These are phyloP conservation scores for Platichthys stellatus DNA, from an alignment of 2,113 vertebrate genomes.

Conservation along the genomic window DNA sequence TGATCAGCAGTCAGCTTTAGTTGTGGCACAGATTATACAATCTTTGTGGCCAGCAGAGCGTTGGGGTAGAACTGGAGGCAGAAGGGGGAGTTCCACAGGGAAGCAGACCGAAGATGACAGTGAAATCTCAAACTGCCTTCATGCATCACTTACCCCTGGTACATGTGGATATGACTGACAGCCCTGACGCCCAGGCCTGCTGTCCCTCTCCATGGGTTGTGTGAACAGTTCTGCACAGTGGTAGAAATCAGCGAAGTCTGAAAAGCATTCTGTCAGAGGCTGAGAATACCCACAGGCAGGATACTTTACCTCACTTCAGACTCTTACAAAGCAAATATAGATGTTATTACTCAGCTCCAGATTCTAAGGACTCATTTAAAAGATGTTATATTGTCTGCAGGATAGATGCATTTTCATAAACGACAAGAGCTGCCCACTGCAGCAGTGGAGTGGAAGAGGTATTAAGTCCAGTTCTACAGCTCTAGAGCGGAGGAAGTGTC, in stretches of 20 bases:
- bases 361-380: conserved; percentile 24
- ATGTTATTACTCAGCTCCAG: neutral
- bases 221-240: conserved; percentile 42
- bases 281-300: conserved; percentile 17
- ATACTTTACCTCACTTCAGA: conserved; percentile 15
- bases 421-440: neutral
- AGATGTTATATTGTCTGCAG: neutral
- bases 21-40: conserved; percentile 42
- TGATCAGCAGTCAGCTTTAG: conserved; percentile 46
- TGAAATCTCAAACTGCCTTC: conserved; percentile 70
- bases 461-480: neutral
- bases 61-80: conserved; percentile 57
- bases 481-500: conserved; percentile 9
- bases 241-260: conserved; percentile 27
- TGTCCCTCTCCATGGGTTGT: conserved; percentile 51
- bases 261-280: conserved; percentile 28
- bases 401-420: conserved; percentile 11
- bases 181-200: conserved; percentile 28
- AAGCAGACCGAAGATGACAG: conserved; percentile 63
- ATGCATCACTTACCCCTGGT: conserved; percentile 59
- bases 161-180: conserved; percentile 71
- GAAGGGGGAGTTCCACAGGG: conserved; percentile 40
- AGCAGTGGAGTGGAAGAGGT: conserved; percentile 1
- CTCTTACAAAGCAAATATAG: conserved; percentile 23
- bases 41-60: conserved; percentile 38